Evolutionary conservation across 64 coral and sea anemone species (phyloP).

Genomic region (Pocillopora verrucosa): DNA sequence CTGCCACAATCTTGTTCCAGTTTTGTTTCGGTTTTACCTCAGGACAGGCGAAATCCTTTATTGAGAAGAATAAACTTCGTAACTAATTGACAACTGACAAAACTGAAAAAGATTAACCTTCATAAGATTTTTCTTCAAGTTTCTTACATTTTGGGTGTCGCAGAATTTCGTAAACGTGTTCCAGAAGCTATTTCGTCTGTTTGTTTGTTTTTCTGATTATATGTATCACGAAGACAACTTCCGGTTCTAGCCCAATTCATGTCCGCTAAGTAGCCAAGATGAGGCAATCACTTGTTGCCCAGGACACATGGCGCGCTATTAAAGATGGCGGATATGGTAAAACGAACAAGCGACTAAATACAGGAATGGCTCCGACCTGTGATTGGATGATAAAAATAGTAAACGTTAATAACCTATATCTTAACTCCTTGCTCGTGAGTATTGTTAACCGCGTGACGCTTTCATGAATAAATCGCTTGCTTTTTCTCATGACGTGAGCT

Average conservation of each 20-base stretch:
- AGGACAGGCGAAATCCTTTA: too few species aligned
- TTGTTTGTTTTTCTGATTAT: neutral
- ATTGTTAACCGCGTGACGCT: too few species aligned
- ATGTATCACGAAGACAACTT: neutral
- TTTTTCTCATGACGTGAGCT: too few species aligned
- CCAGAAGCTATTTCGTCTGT: neutral
- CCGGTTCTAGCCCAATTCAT: neutral
- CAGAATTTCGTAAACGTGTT: neutral
- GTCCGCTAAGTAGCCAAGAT: neutral
- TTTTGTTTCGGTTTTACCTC: too few species aligned
- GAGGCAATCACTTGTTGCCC: too few species aligned
- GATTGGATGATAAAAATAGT: too few species aligned
- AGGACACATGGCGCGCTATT: neutral
- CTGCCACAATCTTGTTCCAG: neutral
- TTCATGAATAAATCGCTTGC: too few species aligned
- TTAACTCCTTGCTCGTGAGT: too few species aligned
- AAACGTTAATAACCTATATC: too few species aligned
- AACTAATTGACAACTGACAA: neutral
- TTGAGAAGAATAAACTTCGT: neutral
- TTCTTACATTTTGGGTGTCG: neutral
- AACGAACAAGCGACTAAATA: too few species aligned
- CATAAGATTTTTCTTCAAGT: neutral
- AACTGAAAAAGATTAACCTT: neutral
- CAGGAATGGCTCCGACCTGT: too few species aligned
- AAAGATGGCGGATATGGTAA: neutral